These are phyloP conservation scores for Syngnathoides biaculeatus DNA, from an alignment of 2,113 vertebrate genomes.

Conservation along the genomic window DNA sequence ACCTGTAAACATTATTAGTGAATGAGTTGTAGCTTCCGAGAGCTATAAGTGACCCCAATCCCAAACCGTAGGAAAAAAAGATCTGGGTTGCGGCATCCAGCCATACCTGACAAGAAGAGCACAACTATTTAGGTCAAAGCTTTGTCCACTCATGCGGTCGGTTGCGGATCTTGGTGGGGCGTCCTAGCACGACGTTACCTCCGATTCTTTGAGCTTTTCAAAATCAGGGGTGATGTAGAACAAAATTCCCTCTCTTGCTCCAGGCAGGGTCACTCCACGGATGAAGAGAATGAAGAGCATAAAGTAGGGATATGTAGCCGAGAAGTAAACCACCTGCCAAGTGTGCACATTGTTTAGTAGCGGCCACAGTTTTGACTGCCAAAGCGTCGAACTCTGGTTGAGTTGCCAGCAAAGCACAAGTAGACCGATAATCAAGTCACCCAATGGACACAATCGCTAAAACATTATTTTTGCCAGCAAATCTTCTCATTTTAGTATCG, in stretches of 20 bases:
- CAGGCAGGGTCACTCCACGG: conserved; percentile 94
- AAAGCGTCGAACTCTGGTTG: neutral
- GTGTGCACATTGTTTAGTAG: conserved; percentile 7
- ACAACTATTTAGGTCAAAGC: conserved; percentile 25
- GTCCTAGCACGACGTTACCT: conserved; percentile 74
- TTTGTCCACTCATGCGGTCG: conserved; percentile 21
- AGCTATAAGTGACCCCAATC: conserved; percentile 93
- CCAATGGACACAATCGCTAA: neutral
- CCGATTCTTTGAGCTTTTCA: conserved; percentile 92
- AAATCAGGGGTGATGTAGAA: conserved; percentile 98
- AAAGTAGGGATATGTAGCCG: conserved; percentile 95
- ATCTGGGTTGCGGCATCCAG: conserved; percentile 98
- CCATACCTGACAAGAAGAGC: conserved; percentile 83
- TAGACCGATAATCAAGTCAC: neutral
- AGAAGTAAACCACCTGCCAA: conserved; percentile 96
- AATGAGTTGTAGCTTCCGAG: conserved; percentile 97
- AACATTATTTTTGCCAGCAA: neutral
- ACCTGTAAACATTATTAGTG: conserved; percentile 99
- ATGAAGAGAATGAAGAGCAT: conserved; percentile 97
- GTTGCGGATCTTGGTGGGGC: conserved; percentile 13
- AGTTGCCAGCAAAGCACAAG: neutral
- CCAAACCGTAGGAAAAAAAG: conserved; percentile 97
- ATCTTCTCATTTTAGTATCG: neutral
- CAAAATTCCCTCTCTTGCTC: conserved; percentile 89
- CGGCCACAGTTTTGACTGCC: neutral